Percentiles rank a stretch among this genome's conserved stretches.
Conservation (phyloP, 2,888 invertebrate species). For the Drosophila mercatorum region DNA sequence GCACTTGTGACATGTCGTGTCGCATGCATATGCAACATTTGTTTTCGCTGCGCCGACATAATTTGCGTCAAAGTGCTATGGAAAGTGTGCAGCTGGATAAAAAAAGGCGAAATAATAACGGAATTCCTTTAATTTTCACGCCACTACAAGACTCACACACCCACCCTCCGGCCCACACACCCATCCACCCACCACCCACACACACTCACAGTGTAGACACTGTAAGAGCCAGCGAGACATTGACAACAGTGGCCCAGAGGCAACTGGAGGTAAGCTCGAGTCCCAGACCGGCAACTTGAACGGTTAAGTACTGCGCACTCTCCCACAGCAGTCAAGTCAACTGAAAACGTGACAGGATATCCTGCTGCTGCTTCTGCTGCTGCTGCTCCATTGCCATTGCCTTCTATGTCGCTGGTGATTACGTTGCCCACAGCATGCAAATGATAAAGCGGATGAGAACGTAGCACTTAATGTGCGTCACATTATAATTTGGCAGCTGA, state of each 20-base stretch:
- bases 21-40: slow-evolving; percentile 75
- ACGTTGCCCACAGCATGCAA: slow-evolving; percentile 55
- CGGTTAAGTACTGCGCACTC: slow-evolving; percentile 74
- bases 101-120: slow-evolving; percentile 76
- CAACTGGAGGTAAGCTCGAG: slow-evolving; percentile 46
- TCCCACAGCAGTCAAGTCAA: slow-evolving; percentile 73
- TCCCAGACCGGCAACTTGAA: slow-evolving; percentile 71
- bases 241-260: slow-evolving; percentile 73
- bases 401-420: slow-evolving; percentile 37
- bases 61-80: slow-evolving; percentile 75
- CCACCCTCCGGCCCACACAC: background rate
- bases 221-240: slow-evolving; percentile 61
- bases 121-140: slow-evolving; percentile 78
- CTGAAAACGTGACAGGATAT: slow-evolving; percentile 79
- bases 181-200: background rate
- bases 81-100: slow-evolving; percentile 51
- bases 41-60: slow-evolving; percentile 76
- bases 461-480: slow-evolving; percentile 70
- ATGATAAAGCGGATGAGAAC: slow-evolving; percentile 55
- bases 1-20: slow-evolving; percentile 76
- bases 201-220: slow-evolving; percentile 12
- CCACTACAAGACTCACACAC: slow-evolving; percentile 45
- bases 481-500: slow-evolving; percentile 74
- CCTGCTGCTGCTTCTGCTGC: slow-evolving; percentile 48
- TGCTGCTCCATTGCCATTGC: slow-evolving; percentile 8